Conservation (phyloP, 1,140 invertebrate species). For the Propsilocerus akamusi region DNA sequence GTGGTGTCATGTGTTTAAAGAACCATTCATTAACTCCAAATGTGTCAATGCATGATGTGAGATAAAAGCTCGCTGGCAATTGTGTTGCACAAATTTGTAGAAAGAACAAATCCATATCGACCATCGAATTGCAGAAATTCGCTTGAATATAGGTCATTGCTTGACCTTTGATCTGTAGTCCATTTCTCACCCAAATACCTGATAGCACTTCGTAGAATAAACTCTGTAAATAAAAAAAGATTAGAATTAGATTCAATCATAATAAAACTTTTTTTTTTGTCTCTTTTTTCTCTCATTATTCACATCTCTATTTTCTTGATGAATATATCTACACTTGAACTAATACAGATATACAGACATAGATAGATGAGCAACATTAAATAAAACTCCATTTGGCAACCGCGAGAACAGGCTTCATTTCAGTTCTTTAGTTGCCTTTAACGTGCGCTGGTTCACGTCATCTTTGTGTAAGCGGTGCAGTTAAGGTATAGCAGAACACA, state of each 20-base stretch:
- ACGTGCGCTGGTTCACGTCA: no score
- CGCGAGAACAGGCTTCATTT: no score
- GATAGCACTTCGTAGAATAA: conserved; percentile 88
- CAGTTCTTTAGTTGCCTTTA: no score
- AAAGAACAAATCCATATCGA: conserved; percentile 89
- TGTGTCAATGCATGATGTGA: conserved; percentile 73
- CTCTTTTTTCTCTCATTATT: no score
- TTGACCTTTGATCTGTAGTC: conserved; percentile 92
- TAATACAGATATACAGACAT: no score
- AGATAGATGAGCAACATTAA: no score
- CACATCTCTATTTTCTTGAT: no score
- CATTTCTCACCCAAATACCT: conserved; percentile 91
- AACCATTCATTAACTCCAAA: conserved; percentile 75
- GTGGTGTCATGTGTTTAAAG: conserved; percentile 47
- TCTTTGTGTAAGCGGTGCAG: no score
- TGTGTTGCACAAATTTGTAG: conserved; percentile 82
- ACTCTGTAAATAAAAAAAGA: conserved; percentile 38
- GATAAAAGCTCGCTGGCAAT: conserved; percentile 65
- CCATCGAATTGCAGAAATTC: conserved; percentile 97
- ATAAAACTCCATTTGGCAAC: no score
- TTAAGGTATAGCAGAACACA: no score
- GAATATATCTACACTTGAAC: no score
- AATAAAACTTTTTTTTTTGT: no score
- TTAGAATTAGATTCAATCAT: background rate
- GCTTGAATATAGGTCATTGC: conserved; percentile 98